A percentile compares a stretch with the other conserved stretches of the same genome.
These are phyloP conservation scores for Sebastes iracundus DNA, from an alignment of 2,797 vertebrate genomes.

Conservation along the genomic window DNA sequence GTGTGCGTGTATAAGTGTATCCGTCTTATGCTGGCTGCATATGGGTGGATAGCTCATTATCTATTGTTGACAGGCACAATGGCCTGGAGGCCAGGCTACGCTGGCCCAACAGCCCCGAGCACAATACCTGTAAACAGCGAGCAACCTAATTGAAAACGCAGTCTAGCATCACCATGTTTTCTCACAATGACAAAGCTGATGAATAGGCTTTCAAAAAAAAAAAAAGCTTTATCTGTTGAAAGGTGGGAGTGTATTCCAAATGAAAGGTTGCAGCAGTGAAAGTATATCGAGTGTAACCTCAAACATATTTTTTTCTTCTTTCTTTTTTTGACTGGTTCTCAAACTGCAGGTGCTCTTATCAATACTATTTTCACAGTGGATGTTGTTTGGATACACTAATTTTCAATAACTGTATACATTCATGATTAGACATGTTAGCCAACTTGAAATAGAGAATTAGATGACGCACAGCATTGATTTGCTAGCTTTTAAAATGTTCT, in stretches of 20 bases:
- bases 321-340: conserved; percentile 9
- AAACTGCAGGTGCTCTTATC: conserved; percentile 31
- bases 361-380: background rate
- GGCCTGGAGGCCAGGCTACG: conserved; percentile 80
- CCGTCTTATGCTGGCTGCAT: conserved; percentile 83
- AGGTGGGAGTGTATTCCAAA: conserved; percentile 76
- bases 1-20: conserved; percentile 77
- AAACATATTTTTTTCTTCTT: conserved; percentile 5
- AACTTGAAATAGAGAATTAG: background rate
- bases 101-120: conserved; percentile 71
- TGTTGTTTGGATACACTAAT: background rate
- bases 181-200: conserved; percentile 87
- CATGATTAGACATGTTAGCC: background rate
- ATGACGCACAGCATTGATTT: conserved; percentile 26
- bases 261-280: conserved; percentile 28
- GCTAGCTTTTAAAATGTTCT: conserved; percentile 46
- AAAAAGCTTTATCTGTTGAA: conserved; percentile 81
- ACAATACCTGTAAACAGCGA: conserved; percentile 89
- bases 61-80: conserved; percentile 92
- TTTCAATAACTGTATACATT: background rate
- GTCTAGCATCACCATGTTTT: conserved; percentile 83
- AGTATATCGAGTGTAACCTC: conserved; percentile 5
- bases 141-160: conserved; percentile 89
- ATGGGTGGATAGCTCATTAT: conserved; percentile 92
- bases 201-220: conserved; percentile 84